Conservation (phyloP, 2,888 invertebrate species). For the Drosophila recens region DNA sequence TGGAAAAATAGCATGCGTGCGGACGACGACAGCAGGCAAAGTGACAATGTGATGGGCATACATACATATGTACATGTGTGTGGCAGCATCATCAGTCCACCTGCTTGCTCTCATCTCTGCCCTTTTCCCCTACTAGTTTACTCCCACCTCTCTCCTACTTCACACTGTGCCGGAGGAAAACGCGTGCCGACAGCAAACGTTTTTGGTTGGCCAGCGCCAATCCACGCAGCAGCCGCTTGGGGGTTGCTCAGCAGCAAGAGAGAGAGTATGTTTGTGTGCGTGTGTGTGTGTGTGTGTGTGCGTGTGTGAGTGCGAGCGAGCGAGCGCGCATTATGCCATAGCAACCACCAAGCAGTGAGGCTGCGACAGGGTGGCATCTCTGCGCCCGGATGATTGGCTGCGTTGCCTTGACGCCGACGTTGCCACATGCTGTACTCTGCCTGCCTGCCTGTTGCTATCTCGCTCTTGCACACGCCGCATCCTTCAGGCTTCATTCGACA, state of each 20-base stretch:
- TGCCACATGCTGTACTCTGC: constrained; percentile 47
- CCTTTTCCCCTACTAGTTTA: not conserved
- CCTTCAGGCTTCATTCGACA: constrained; percentile 52
- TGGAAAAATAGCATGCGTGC: constrained; percentile 47
- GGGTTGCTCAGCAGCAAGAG: constrained; percentile 36
- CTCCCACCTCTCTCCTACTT: not conserved
- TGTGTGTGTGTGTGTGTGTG: constrained; percentile 13
- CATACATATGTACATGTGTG: constrained; percentile 7
- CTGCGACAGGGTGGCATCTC: constrained; percentile 55
- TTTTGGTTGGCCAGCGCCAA: constrained; percentile 76
- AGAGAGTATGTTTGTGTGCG: constrained; percentile 9
- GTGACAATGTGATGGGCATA: constrained; percentile 18
- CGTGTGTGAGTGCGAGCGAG: constrained; percentile 27
- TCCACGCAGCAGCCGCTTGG: constrained; percentile 59
- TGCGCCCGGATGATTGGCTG: constrained; percentile 70
- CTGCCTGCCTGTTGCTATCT: constrained; percentile 47
- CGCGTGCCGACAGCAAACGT: constrained; percentile 70
- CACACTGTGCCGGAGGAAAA: constrained; percentile 18
- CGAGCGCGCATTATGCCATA: constrained; percentile 48
- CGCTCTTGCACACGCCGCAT: constrained; percentile 40
- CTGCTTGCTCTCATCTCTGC: constrained; percentile 1
- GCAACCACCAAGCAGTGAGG: constrained; percentile 62
- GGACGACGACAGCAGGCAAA: constrained; percentile 8
- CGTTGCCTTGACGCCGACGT: constrained; percentile 75
- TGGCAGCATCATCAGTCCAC: constrained; percentile 3